These are phyloP conservation scores for Cynoglossus semilaevis DNA, from an alignment of 2,113 vertebrate species.

Conservation along the genomic window DNA sequence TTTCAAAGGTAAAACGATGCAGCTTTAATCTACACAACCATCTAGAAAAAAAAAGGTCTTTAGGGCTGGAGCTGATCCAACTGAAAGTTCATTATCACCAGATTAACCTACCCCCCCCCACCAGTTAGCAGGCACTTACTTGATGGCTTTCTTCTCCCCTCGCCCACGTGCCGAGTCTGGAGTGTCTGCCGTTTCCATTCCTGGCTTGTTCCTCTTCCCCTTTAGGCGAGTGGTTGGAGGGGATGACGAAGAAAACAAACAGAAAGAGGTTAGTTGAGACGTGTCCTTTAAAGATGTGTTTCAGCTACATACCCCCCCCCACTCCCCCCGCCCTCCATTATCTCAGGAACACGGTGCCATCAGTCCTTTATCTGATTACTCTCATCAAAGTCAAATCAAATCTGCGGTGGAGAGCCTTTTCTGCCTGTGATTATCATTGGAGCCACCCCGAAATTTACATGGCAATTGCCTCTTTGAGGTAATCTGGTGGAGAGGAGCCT, in stretches of 20 bases:
- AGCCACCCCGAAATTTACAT: conserved; percentile 66
- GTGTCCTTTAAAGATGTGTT: conserved; percentile 47
- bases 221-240: conserved; percentile 58
- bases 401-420: conserved; percentile 58
- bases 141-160: conserved; percentile 98
- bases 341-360: conserved; percentile 53
- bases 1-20: conserved; percentile 48
- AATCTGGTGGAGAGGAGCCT: conserved; percentile 52
- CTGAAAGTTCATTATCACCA: conserved; percentile 51
- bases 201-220: conserved; percentile 96
- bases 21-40: conserved; percentile 42
- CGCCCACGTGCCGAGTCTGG: conserved; percentile 91
- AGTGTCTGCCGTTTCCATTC: conserved; percentile 90
- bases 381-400: conserved; percentile 72
- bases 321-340: conserved; percentile 53
- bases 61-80: conserved; percentile 35
- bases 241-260: conserved; percentile 24
- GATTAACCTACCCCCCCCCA: conserved; percentile 56
- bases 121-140: conserved; percentile 84
- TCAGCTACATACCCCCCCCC: conserved; percentile 47
- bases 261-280: conserved; percentile 63
- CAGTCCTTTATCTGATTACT: conserved; percentile 67
- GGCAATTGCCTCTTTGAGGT: conserved; percentile 66
- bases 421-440: conserved; percentile 59
- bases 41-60: background rate